Evolutionary conservation across 2,888 invertebrate genomes (phyloP).

Genomic region (Drosophila anomelani): DNA sequence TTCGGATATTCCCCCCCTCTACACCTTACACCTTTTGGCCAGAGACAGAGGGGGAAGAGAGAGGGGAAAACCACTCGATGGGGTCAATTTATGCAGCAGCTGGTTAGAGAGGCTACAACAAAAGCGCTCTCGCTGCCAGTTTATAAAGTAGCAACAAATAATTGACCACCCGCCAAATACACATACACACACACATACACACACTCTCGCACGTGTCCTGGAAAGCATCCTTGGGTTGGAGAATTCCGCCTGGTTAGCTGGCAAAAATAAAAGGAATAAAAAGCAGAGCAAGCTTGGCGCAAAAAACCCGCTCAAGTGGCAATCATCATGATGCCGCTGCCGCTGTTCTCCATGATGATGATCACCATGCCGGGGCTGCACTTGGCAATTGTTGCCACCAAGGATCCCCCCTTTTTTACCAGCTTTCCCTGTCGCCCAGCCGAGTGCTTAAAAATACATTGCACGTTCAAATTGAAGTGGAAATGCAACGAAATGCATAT

Average conservation of each 20-base stretch:
- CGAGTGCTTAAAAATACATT: constrained; percentile 72
- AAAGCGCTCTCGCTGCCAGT: constrained; percentile 45
- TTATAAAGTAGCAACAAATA: constrained; percentile 76
- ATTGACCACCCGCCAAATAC: constrained; percentile 57
- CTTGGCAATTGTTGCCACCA: constrained; percentile 69
- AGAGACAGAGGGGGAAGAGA: too few relatives aligned
- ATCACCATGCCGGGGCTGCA: constrained; percentile 56
- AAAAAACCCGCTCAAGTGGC: constrained; percentile 61
- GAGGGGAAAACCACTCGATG: background rate
- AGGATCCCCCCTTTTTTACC: constrained; percentile 6
- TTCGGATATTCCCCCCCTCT: background rate
- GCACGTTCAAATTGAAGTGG: constrained; percentile 76
- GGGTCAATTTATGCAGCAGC: constrained; percentile 28
- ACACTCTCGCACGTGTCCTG: constrained; percentile 4
- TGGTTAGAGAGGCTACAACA: constrained; percentile 30
- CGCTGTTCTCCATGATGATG: constrained; percentile 47
- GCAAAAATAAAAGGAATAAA: constrained; percentile 10
- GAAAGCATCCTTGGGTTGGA: constrained; percentile 18
- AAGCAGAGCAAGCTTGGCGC: constrained; percentile 23
- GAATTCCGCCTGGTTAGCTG: constrained; percentile 15
- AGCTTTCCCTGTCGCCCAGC: constrained; percentile 11
- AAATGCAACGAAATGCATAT: constrained; percentile 61
- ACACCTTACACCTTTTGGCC: background rate
- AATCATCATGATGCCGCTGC: constrained; percentile 58
- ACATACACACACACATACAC: constrained; percentile 14